Evolutionary conservation across 2,888 invertebrate species (phyloP), one percentile per base, ranked within the genome.

Genomic region (Limnephilus auricula): DNA sequence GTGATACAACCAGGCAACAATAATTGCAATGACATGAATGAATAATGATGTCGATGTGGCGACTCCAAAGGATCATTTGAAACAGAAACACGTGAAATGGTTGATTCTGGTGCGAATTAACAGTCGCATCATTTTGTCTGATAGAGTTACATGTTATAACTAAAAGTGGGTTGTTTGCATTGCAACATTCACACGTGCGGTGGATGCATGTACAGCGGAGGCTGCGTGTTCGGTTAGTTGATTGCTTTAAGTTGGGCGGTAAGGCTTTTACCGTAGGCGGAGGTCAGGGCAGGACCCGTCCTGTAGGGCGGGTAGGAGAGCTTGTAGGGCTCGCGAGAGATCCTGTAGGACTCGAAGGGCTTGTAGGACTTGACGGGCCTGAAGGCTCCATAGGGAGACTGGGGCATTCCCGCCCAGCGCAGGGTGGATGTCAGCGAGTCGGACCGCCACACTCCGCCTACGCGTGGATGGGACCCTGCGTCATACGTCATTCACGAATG

Each of bases 311-410:
- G 85, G 91, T 89, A 92, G 65, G 65, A 65, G 79, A 85, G 85
- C 45, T 79, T 78, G 92, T 88, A 92, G 90, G 92, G 92, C 31
- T 40, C 45, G 89, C 45, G 31, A 31, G 89, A 89, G 45, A 34
- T 40, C 90, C 91, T 90, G 92, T 92, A 92, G 91, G 89, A 88
- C 90, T 92, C 92, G 91, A 90, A 92, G 91, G 92, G 92, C 88
- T 89, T 87, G 65, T 65, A 65, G 25, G 65, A 65, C 65, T 65
- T 65, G 65, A 65, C 9, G 65, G 65, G 65, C 65, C 65, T 65
- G 91, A 80, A 79, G 90, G 84, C 86, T 90, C 91, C 92, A 91
- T 90, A 92, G 85, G 92, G 92, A 83, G 92, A 90, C 32, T 85
- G 84, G 80, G 65, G 65, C 65, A 65, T n/a, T 9, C 91, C 90